Evolutionary conservation across 2,113 vertebrate species (phyloP), one percentile per base, ranked within the genome.

Genomic region (Catharus bicknelli): DNA sequence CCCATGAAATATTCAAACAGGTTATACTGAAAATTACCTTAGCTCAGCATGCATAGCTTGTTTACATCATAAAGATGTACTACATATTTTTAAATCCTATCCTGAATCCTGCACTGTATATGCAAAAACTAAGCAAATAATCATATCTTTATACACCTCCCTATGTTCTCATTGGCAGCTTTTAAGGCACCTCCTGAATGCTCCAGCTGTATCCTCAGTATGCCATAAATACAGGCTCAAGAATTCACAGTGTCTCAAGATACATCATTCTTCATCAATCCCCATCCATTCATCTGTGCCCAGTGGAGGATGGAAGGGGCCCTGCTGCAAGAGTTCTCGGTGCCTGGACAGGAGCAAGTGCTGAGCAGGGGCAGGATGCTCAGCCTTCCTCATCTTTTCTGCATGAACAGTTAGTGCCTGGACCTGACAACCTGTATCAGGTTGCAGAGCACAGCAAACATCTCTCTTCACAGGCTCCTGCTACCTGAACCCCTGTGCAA

Each of bases 191-290:
- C 3, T 50, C 26, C 32, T 58, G 59, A 74, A 54, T 62, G 25
- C 7, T 78, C 22, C 27, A 77, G 21, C 20, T 76, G 11, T 50
- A 69, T 34, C 21, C 9, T 36, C 23, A 61, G n/a, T 21, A 25
- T 4, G 3, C 15, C 27, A 26, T 20, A 55, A 51, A 50, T 20
- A 61, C 26, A 51, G 15, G 16, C 3, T 3, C 32, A 30, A 50
- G 34, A 16, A 42, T 51, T 50, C 16, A 13, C 29, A 55, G 40
- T 32, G 14, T 17, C 34, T 76, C 19, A 42, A 59, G 15, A 47
- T 4, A 16, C 0, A 2, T 4, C 4, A 15, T 11, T 20, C 18
- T n/a, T 30, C 36, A 18, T 32, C 42, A 53, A 0, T 16, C 7
- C 7, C 13, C 27, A 53, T 16, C 17, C 36, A 26, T 7, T 34